These are phyloP conservation scores for Sparidentex hasta DNA, from an alignment of 2,797 vertebrate genomes.

Conservation along the genomic window DNA sequence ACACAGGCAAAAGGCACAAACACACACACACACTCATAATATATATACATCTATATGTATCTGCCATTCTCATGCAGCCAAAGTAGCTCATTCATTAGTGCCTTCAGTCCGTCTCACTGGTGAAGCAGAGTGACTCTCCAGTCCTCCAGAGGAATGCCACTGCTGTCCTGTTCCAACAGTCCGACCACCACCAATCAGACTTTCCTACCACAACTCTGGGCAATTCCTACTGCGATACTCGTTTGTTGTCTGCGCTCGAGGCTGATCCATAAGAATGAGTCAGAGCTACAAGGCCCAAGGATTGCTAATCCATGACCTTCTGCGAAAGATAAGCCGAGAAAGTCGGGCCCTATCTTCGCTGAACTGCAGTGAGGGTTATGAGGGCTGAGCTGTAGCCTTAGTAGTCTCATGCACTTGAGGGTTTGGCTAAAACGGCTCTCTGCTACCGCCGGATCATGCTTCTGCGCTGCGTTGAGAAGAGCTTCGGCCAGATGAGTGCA, in stretches of 20 bases:
- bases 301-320: conserved; percentile 80
- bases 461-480: conserved; percentile 47
- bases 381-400: conserved; percentile 60
- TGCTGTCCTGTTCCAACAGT: conserved; percentile 48
- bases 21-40: no score
- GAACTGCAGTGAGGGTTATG: conserved; percentile 40
- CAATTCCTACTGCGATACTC: conserved; percentile 38
- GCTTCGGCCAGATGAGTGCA: conserved; percentile 66
- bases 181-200: conserved; percentile 61
- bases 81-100: conserved; percentile 11
- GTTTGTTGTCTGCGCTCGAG: conserved; percentile 40
- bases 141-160: conserved; percentile 55
- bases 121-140: conserved; percentile 40
- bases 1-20: neutral
- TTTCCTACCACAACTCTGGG: conserved; percentile 70
- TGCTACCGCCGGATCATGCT: conserved; percentile 60
- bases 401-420: conserved; percentile 55
- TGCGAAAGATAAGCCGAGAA: conserved; percentile 68
- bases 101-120: conserved; percentile 1
- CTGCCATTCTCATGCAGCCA: conserved; percentile 2
- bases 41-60: no score
- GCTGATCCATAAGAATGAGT: conserved; percentile 61
- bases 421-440: conserved; percentile 65
- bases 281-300: conserved; percentile 61
- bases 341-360: conserved; percentile 58